These are phyloP conservation scores for Drosophila burlai DNA, from an alignment of 1,140 invertebrate species.

Conservation along the genomic window DNA sequence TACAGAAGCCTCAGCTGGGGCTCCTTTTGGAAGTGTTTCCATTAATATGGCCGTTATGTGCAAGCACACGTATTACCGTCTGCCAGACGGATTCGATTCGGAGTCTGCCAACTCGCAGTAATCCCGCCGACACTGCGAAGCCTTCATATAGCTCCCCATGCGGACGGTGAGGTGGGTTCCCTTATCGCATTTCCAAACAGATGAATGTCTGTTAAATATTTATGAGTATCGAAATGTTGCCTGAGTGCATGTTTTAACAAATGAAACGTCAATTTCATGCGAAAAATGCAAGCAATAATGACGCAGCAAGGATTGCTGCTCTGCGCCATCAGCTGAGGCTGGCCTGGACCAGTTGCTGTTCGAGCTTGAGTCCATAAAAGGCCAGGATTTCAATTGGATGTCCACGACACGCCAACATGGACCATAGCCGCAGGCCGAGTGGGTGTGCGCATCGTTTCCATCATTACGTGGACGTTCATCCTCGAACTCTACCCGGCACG, in stretches of 20 bases:
- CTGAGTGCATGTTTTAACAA: slow-evolving; percentile 76
- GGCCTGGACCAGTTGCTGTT: not conserved
- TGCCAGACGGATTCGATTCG: slow-evolving; percentile 23
- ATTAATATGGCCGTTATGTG: slow-evolving; percentile 50
- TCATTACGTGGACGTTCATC: not conserved
- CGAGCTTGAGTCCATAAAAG: not conserved
- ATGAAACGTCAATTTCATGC: slow-evolving; percentile 75
- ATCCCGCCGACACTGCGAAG: not conserved
- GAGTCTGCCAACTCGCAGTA: slow-evolving; percentile 20
- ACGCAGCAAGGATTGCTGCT: slow-evolving; percentile 9
- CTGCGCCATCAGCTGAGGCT: not conserved
- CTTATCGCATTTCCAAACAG: slow-evolving; percentile 61
- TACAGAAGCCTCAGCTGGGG: slow-evolving; percentile 13
- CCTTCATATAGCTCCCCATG: slow-evolving; percentile 10
- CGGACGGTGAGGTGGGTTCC: slow-evolving; percentile 17
- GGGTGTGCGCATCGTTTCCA: slow-evolving; percentile 10
- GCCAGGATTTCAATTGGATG: slow-evolving; percentile 2
- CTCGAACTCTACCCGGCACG: not conserved
- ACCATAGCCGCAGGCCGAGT: slow-evolving; percentile 25
- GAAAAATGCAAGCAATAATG: slow-evolving; percentile 61
- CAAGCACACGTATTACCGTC: slow-evolving; percentile 23
- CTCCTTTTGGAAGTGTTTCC: not conserved
- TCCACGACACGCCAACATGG: slow-evolving; percentile 2
- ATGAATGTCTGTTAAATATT: slow-evolving; percentile 77
- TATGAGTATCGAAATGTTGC: slow-evolving; percentile 76